These are phyloP conservation scores for Nilaparvata lugens DNA, from an alignment of 1,140 invertebrate genomes.

Conservation along the genomic window DNA sequence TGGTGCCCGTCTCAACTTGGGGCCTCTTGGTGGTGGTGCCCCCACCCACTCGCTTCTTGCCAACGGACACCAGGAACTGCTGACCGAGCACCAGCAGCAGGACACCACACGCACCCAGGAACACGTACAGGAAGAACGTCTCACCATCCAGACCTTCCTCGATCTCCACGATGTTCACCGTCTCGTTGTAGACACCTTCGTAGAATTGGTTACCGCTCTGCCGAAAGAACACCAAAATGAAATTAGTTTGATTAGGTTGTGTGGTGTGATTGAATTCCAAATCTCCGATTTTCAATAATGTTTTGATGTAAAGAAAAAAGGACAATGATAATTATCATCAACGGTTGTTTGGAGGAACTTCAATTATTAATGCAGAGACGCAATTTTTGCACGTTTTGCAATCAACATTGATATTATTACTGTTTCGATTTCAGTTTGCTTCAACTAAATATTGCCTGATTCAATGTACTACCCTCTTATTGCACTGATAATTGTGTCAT, in stretches of 20 bases:
- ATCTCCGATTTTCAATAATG: neutral
- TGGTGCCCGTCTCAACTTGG: constrained; percentile 64
- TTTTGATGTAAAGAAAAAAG: no score
- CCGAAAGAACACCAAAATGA: constrained; percentile 24
- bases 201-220: constrained; percentile 60
- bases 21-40: constrained; percentile 48
- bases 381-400: no score
- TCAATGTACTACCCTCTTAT: no score
- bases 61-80: constrained; percentile 76
- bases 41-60: constrained; percentile 44
- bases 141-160: constrained; percentile 96
- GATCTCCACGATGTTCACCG: constrained; percentile 91
- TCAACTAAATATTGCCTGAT: no score
- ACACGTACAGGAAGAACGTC: constrained; percentile 95
- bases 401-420: no score
- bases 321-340: no score
- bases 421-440: no score
- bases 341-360: no score
- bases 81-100: constrained; percentile 82
- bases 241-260: neutral
- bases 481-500: no score
- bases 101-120: constrained; percentile 81
- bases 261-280: no score
- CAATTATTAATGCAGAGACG: no score
- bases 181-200: constrained; percentile 97